Evolutionary conservation across 2,113 vertebrate genomes (phyloP).

Genomic region (Hemichromis elongatus): DNA sequence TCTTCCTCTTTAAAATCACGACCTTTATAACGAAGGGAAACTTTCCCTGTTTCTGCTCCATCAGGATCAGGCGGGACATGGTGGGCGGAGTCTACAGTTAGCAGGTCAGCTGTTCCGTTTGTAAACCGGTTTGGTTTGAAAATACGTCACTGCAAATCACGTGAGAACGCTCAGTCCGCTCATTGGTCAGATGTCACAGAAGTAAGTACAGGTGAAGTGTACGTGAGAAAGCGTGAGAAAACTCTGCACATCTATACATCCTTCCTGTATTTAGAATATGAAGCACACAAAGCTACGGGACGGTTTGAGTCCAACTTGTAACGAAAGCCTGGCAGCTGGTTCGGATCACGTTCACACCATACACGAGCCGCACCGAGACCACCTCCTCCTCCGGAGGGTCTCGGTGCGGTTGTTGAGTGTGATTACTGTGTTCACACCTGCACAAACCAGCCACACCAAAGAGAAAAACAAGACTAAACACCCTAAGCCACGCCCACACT

Average conservation of each 20-base stretch:
- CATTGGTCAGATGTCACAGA: background rate
- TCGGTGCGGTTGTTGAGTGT: fast-evolving
- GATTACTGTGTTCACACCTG: background rate
- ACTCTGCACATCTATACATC: fast-evolving
- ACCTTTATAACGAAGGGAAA: too few relatives aligned
- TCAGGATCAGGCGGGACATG: background rate
- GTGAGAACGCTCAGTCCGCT: background rate
- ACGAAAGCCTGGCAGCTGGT: fast-evolving
- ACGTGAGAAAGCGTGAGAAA: too few relatives aligned
- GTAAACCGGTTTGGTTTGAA: background rate
- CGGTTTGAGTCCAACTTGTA: background rate
- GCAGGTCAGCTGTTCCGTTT: fast-evolving
- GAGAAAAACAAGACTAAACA: background rate
- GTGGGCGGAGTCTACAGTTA: background rate
- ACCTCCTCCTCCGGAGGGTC: background rate
- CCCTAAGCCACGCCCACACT: background rate
- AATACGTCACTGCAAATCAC: background rate
- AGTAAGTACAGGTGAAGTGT: background rate
- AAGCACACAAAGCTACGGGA: fast-evolving
- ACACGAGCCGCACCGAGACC: fast-evolving
- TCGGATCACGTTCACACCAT: background rate
- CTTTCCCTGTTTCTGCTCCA: background rate
- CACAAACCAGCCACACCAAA: background rate
- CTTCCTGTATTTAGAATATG: fast-evolving
- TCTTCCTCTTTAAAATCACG: fast-evolving